Conservation (phyloP, 1,140 invertebrate species). For the Polypedilum vanderplanki region DNA sequence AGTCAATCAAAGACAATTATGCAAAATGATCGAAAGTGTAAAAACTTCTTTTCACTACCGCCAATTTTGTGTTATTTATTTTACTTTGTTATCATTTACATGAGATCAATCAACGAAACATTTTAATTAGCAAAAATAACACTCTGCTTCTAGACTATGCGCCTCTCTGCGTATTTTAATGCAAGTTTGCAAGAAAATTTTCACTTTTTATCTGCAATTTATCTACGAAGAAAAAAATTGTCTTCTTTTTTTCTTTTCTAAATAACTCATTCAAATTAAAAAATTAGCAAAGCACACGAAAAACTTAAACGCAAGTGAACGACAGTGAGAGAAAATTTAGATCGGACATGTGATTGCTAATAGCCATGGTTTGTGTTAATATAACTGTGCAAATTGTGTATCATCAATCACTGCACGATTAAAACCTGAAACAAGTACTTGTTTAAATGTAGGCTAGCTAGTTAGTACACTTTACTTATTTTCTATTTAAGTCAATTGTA, state of each 20-base stretch:
- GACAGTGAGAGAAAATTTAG: too few relatives aligned
- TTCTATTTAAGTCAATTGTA: too few relatives aligned
- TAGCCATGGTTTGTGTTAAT: too few relatives aligned
- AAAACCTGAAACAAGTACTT: too few relatives aligned
- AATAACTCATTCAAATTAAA: background rate
- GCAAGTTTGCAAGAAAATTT: background rate
- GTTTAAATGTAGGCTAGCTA: too few relatives aligned
- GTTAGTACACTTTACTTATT: too few relatives aligned
- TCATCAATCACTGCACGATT: too few relatives aligned
- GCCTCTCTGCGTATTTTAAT: background rate
- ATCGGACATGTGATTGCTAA: too few relatives aligned
- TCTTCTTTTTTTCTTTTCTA: background rate
- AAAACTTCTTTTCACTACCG: background rate
- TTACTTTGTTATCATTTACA: background rate
- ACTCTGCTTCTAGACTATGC: background rate
- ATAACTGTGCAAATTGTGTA: too few relatives aligned
- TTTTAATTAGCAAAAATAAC: constrained; percentile 3
- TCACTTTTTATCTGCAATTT: constrained; percentile 13
- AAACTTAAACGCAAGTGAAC: too few relatives aligned
- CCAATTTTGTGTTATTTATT: background rate
- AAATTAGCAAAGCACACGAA: background rate
- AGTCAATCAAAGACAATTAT: too few relatives aligned
- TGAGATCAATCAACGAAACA: constrained; percentile 12
- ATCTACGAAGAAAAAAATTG: background rate
- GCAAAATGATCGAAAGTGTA: too few relatives aligned